Evolutionary conservation across 2,113 vertebrate species (phyloP).

Genomic region (Platanista minor): DNA sequence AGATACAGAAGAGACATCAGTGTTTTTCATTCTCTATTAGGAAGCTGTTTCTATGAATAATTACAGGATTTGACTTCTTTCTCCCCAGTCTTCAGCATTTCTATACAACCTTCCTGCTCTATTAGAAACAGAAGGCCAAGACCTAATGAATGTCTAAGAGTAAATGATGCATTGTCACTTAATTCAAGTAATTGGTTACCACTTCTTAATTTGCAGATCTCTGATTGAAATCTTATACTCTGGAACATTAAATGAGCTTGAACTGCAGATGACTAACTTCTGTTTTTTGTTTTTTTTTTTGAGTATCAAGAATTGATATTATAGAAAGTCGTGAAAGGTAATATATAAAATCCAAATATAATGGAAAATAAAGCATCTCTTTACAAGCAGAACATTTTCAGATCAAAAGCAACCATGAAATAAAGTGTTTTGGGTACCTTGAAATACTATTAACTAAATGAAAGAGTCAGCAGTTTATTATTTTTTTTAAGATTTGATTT

Average conservation of each 20-base stretch:
- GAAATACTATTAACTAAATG: slow-evolving; percentile 12
- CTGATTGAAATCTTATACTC: slow-evolving; percentile 59
- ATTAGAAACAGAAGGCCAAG: slow-evolving; percentile 28
- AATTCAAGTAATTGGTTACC: slow-evolving; percentile 69
- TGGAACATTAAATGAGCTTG: slow-evolving; percentile 74
- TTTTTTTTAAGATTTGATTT: neutral
- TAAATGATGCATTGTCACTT: slow-evolving; percentile 66
- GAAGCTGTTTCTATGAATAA: neutral
- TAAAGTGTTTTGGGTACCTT: neutral
- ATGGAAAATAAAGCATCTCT: slow-evolving; percentile 15
- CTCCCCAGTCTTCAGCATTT: neutral
- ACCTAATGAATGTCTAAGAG: slow-evolving; percentile 60
- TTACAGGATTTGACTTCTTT: neutral
- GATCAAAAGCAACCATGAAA: neutral
- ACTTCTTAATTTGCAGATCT: slow-evolving; percentile 73
- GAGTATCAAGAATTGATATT: slow-evolving; percentile 16
- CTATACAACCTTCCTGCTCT: neutral
- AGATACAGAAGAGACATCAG: neutral
- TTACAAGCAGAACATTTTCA: neutral
- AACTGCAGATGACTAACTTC: slow-evolving; percentile 64
- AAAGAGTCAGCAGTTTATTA: neutral
- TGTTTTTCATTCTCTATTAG: neutral
- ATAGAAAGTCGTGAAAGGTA: slow-evolving; percentile 40
- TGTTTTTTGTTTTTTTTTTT: neutral
- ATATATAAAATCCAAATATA: neutral